These are phyloP conservation scores for Amorpha juglandis DNA, from an alignment of 2,888 invertebrate genomes.

Conservation along the genomic window DNA sequence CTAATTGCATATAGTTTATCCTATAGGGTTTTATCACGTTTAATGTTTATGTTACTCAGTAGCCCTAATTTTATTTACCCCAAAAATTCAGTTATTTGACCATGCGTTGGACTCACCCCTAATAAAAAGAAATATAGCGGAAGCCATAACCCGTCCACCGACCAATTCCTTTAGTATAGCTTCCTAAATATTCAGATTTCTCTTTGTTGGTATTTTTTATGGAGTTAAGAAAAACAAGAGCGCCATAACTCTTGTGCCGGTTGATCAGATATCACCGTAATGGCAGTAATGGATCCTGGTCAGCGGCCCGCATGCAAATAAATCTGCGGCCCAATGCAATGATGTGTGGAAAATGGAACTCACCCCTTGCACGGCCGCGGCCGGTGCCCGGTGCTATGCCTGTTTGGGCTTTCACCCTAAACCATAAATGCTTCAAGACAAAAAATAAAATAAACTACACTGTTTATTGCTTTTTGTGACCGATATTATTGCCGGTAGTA, in stretches of 20 bases:
- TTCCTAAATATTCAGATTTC: conserved; percentile 67
- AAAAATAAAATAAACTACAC: conserved; percentile 47
- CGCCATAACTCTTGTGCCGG: conserved; percentile 81
- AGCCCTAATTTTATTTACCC: conserved; percentile 43
- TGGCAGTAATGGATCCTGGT: conserved; percentile 84
- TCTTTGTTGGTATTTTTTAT: conserved; percentile 67
- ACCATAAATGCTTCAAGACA: conserved; percentile 43
- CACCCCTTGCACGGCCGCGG: conserved; percentile 64
- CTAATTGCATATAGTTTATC: neutral
- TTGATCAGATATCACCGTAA: conserved; percentile 82
- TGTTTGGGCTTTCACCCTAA: conserved; percentile 33
- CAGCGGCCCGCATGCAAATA: conserved; percentile 85
- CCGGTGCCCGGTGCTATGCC: conserved; percentile 46
- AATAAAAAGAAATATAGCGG: conserved; percentile 72
- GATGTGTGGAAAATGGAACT: conserved; percentile 84
- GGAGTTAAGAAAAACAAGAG: conserved; percentile 81
- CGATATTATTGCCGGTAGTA: conserved; percentile 13
- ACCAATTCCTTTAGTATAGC: conserved; percentile 59
- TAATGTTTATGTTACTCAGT: neutral
- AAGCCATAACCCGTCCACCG: conserved; percentile 74
- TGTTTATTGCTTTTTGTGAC: conserved; percentile 19
- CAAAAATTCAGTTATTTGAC: conserved; percentile 31
- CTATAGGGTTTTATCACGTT: neutral
- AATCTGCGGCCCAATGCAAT: conserved; percentile 84
- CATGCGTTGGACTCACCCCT: conserved; percentile 42